Evolutionary conservation across 2,888 invertebrate species (phyloP).

Genomic region (Hypena proboscidalis): DNA sequence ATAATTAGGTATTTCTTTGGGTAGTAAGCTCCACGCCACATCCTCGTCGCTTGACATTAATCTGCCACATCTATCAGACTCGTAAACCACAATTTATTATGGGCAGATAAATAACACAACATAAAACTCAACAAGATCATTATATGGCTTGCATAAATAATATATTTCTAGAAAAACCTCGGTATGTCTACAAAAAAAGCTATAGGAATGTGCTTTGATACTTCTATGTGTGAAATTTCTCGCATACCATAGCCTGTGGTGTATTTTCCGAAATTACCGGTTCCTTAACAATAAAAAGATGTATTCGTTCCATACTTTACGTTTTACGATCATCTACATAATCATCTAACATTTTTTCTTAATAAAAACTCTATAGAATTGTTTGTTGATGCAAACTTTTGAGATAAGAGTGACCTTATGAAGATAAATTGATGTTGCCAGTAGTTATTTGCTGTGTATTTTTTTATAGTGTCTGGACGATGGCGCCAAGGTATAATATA

Average conservation of each 20-base stretch:
- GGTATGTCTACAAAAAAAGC: conserved; percentile 1
- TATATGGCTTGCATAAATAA: conserved; percentile 5
- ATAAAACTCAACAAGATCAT: conserved; percentile 1
- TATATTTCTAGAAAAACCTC: neutral
- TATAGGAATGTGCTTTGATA: conserved; percentile 4
- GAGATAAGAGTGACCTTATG: too few species aligned
- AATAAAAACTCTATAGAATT: conserved; percentile 1
- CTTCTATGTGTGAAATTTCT: conserved; percentile 12
- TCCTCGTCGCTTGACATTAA: neutral
- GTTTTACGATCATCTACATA: conserved; percentile 15
- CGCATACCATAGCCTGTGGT: conserved; percentile 8
- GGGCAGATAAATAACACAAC: neutral
- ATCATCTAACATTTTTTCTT: conserved; percentile 1
- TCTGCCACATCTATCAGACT: neutral
- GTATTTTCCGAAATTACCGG: conserved; percentile 30
- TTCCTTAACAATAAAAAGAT: conserved; percentile 7
- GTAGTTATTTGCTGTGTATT: too few species aligned
- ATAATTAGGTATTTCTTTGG: too few species aligned
- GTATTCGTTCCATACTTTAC: conserved; percentile 3
- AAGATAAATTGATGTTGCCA: too few species aligned
- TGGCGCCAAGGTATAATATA: too few species aligned
- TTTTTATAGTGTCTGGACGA: too few species aligned
- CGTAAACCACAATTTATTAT: neutral
- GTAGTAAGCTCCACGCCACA: too few species aligned
- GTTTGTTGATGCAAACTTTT: neutral